These are phyloP conservation scores for Rhynchophorus ferrugineus DNA, from an alignment of 1,140 invertebrate genomes.

Conservation along the genomic window DNA sequence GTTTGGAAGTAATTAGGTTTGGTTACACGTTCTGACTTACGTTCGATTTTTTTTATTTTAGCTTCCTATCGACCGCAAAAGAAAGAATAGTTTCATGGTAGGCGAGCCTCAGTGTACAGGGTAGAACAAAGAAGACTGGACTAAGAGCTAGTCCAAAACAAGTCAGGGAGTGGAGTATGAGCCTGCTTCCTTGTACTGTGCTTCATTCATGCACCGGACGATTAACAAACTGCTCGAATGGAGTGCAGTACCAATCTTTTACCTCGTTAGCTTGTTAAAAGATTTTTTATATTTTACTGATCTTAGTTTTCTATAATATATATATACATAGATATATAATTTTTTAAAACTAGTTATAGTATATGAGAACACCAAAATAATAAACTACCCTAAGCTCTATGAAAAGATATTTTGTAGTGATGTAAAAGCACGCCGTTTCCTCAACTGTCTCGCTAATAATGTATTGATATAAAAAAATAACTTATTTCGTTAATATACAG, in stretches of 20 bases:
- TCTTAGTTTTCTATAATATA: not conserved
- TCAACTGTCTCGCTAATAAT: not conserved
- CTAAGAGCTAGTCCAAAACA: not conserved
- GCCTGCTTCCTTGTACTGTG: not conserved
- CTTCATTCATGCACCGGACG: not conserved
- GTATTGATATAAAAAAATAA: not conserved
- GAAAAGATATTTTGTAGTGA: not conserved
- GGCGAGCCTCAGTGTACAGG: not conserved
- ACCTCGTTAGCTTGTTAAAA: not conserved
- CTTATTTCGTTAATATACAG: not conserved
- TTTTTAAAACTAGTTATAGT: not conserved
- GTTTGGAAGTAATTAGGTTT: too few relatives aligned
- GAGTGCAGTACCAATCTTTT: not conserved
- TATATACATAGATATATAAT: not conserved
- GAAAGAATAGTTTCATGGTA: not conserved
- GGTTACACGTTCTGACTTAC: too few relatives aligned
- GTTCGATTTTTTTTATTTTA: not conserved
- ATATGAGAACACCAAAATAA: not conserved
- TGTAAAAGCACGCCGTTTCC: not conserved
- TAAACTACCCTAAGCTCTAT: not conserved
- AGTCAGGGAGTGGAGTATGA: not conserved
- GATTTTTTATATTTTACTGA: not conserved
- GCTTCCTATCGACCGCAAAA: not conserved
- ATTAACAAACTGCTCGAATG: not conserved
- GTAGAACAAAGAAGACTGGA: not conserved